Evolutionary conservation across 2,113 vertebrate genomes (phyloP).

Genomic region (Myxocyprinus asiaticus): DNA sequence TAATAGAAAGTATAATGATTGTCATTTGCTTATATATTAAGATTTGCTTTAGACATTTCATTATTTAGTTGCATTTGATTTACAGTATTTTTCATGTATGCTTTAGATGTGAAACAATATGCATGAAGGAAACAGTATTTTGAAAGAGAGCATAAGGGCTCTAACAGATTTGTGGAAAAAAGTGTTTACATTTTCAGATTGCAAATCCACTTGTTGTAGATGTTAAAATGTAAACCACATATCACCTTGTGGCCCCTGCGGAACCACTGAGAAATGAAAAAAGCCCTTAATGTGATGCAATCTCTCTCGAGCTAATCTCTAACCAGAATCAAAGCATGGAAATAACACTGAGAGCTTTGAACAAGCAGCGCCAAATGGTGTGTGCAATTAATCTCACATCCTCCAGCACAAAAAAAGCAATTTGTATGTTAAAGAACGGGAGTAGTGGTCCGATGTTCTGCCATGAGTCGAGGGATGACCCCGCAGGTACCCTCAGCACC

Average conservation of each 20-base stretch:
- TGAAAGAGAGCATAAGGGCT: conserved; percentile 31
- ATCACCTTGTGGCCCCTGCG: conserved; percentile 55
- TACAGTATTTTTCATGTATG: too few relatives aligned
- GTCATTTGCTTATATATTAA: too few relatives aligned
- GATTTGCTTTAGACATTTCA: too few relatives aligned
- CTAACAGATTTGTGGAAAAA: conserved; percentile 17
- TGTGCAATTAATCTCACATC: conserved; percentile 74
- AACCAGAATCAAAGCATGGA: conserved; percentile 64
- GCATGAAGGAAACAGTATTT: neutral
- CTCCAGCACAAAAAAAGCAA: conserved; percentile 73
- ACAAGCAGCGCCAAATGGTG: conserved; percentile 68
- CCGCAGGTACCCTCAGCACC: conserved; percentile 58
- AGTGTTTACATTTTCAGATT: conserved; percentile 34
- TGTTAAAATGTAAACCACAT: conserved; percentile 68
- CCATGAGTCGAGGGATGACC: conserved; percentile 53
- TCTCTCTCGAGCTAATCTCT: conserved; percentile 69
- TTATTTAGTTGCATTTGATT: too few relatives aligned
- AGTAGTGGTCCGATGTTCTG: conserved; percentile 40
- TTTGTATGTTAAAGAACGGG: conserved; percentile 77
- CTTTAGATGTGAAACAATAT: too few relatives aligned
- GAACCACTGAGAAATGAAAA: conserved; percentile 47
- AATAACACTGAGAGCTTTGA: conserved; percentile 59
- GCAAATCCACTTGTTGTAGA: conserved; percentile 65
- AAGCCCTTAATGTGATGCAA: conserved; percentile 62
- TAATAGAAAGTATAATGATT: too few relatives aligned